Base-by-base conservation (phyloP, 2,113 vertebrate species). In the Grammomys surdaster region DNA sequence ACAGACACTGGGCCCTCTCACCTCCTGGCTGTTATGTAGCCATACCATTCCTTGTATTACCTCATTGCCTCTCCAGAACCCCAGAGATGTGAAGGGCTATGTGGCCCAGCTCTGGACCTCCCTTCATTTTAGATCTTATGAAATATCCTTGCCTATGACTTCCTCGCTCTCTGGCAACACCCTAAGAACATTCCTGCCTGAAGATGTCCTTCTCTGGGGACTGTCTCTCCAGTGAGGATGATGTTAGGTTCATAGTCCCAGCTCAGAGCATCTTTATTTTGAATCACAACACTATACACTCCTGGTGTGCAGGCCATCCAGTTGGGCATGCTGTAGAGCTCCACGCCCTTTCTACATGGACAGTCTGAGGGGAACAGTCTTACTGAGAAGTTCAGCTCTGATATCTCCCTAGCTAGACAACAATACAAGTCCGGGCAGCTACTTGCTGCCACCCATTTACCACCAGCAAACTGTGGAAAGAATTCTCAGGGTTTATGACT, bases 361-460 rank as follows among this genome's bases (percentile, higher is more conserved):
- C 17, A 31, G 31, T 26, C 46, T 22, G 12, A 67, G 33, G 46
- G 67, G 24, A 28, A 46, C 26, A 7, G 1, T 8, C 54, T 36
- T 43, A 28, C 13, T 54, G 14, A 16, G 3, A 43, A 72, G 40
- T 33, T 31, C 24, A 13, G 46, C 7, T 54, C 11, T 1, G 31
- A 24, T 24, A 5, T 5, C 60, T 4, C 78, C 58, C 43, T n/a
- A 11, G 4, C 5, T 17, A 14, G 12, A 40, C 0, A 2, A 22
- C 0, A 20, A 7, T 24, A 1, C 13, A 72, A 16, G 5, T 81
- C 48, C 28, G 46, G 9, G 10, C 8, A 12, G 8, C 19, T 56
- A 13, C 20, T 17, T 40, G 46, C 4, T 70, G 85, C 3, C 12
- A 36, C 85, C 31, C 46, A 48, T 22, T 16, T 20, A 46, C 60